These are phyloP conservation scores for Piaya cayana DNA, from an alignment of 2,113 vertebrate genomes.

Conservation along the genomic window DNA sequence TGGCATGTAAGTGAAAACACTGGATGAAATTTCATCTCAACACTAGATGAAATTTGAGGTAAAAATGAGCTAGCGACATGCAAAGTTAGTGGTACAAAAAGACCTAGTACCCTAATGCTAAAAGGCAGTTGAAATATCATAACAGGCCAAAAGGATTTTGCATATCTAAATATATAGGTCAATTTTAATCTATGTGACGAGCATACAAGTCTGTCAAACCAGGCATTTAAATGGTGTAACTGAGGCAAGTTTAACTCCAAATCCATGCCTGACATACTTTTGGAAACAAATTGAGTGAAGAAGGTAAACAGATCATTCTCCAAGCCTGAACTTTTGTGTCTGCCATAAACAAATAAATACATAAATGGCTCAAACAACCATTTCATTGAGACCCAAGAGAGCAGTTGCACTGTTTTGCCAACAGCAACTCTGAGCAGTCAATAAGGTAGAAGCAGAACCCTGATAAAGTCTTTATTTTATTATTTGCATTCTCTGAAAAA, in stretches of 20 bases:
- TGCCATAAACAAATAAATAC: neutral
- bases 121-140: neutral
- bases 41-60: neutral
- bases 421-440: neutral
- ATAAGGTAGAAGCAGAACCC: neutral
- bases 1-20: neutral
- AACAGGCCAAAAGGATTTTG: neutral
- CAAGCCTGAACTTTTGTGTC: neutral
- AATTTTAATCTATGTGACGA: neutral
- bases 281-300: neutral
- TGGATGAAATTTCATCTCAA: neutral
- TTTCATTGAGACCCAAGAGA: neutral
- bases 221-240: neutral
- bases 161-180: neutral
- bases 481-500: neutral
- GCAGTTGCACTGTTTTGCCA: neutral
- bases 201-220: neutral
- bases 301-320: neutral
- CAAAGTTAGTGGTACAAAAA: neutral
- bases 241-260: neutral
- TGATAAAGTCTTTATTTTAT: neutral
- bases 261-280: neutral
- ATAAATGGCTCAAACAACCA: neutral
- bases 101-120: neutral
- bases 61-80: neutral